Evolutionary conservation across 2,113 vertebrate genomes (phyloP), one percentile per base, ranked within the genome.

Genomic region (Aix galericulata): DNA sequence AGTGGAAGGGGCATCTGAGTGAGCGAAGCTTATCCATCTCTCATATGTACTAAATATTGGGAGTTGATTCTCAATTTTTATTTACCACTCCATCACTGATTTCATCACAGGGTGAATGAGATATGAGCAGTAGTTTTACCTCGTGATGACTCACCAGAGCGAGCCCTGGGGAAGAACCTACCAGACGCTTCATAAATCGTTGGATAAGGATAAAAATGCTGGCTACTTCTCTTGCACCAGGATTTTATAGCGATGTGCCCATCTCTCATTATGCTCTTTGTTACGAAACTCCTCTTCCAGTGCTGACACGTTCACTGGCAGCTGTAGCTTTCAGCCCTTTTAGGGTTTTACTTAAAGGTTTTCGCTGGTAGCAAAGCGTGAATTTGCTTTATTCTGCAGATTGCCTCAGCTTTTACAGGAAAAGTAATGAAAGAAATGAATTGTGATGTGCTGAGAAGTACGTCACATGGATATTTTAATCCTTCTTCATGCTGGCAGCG

Each of bases 401-500:
- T 87, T n/a, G 83, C 75, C 91, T 94, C 86, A 6, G 83, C 71
- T 94, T 94, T 91, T 75, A 79, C 85, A 90, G 69, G 93, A 76
- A 88, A 95, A 77, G 71, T 89, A 64, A 94, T 81, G 88, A 91
- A 94, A 95, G 88, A 68, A 87, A 85, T 85, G 81, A 91, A 79
- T 88, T 80, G 91, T 88, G 91, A 83, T 84, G 90, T 92, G 81
- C 92, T 69, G 85, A 82, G 89, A 94, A 97, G 67, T 93, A 94
- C 69, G 88, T 96, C 95, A 94, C 22, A 13, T 66, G 38, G 95
- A 93, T 93, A 94, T 95, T 96, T 96, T 97, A 95, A 95, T 96
- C 94, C 94, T 94, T 10, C 75, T 84, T 82, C 89, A 59, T 62
- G 86, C 94, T 93, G 83, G 82, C 85, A 89, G 75, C 72, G 22